Percentiles rank a stretch among this genome's conserved stretches.
Conservation (phyloP, 2,797 vertebrate genomes). For the Rhinoraja longicauda region DNA sequence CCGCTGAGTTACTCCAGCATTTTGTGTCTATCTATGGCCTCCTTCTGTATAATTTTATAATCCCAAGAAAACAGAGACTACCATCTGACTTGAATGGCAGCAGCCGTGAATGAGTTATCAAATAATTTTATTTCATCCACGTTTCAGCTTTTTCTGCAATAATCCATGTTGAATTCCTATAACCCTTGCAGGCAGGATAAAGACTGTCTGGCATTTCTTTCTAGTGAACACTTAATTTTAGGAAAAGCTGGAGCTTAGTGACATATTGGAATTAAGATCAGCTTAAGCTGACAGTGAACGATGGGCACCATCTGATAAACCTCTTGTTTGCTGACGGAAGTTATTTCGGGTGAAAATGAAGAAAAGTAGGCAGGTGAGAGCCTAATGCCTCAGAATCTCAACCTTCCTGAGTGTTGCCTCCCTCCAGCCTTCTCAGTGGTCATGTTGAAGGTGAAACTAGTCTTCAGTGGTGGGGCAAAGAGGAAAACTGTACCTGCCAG, state of each 20-base stretch:
- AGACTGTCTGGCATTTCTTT: conserved; percentile 13
- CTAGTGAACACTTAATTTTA: not conserved
- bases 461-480: not conserved
- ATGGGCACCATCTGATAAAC: not conserved
- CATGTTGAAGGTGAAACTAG: not conserved
- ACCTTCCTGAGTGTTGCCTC: not conserved
- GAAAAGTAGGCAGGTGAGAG: not conserved
- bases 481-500: not conserved
- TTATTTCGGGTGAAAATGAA: not conserved
- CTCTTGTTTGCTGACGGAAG: not conserved
- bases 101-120: not conserved
- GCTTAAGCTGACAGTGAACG: conserved; percentile 9
- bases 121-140: not conserved
- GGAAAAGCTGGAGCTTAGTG: not conserved
- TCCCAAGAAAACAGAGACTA: not conserved
- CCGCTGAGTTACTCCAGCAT: too few species aligned
- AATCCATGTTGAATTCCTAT: not conserved
- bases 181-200: not conserved
- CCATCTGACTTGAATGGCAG: not conserved
- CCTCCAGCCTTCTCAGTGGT: not conserved
- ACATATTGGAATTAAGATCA: conserved; percentile 14
- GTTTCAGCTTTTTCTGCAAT: conserved; percentile 10
- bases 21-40: too few species aligned
- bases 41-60: not conserved
- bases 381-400: too few species aligned